These are phyloP conservation scores for Ceratosolen fusciceps DNA, from an alignment of 1,140 invertebrate genomes.

Conservation along the genomic window DNA sequence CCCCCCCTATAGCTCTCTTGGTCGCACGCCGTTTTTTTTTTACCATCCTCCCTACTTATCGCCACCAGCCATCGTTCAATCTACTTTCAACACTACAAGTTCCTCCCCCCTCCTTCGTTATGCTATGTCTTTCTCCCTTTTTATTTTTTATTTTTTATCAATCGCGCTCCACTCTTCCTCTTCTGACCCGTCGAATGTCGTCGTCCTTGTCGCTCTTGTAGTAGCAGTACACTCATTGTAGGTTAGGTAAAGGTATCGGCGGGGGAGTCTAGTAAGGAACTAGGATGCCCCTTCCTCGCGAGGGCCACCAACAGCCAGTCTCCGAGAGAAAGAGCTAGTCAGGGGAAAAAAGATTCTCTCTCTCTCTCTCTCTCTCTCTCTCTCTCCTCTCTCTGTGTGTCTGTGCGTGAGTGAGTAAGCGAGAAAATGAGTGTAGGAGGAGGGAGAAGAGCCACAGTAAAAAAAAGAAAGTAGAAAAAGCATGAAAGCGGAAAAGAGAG, in stretches of 20 bases:
- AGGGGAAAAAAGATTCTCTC: too few species aligned
- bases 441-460: background rate
- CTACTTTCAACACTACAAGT: background rate
- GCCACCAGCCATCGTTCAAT: background rate
- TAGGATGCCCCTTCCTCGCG: background rate
- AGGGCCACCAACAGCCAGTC: background rate
- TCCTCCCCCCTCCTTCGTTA: background rate
- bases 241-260: conserved; percentile 11
- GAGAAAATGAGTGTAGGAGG: background rate
- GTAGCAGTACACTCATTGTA: background rate
- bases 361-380: too few species aligned
- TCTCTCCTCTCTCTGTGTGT: too few species aligned
- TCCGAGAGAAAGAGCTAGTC: background rate
- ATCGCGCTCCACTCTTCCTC: background rate
- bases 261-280: background rate
- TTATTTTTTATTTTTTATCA: background rate
- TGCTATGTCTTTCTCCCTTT: background rate
- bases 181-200: background rate
- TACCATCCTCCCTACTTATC: background rate
- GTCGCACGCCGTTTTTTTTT: background rate
- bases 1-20: background rate
- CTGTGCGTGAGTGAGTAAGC: background rate
- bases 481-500: conserved; percentile 1
- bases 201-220: background rate
- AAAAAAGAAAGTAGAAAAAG: conserved; percentile 34